Evolutionary conservation across 64 coral and sea anemone species (phyloP).

Genomic region (Montipora cactus): DNA sequence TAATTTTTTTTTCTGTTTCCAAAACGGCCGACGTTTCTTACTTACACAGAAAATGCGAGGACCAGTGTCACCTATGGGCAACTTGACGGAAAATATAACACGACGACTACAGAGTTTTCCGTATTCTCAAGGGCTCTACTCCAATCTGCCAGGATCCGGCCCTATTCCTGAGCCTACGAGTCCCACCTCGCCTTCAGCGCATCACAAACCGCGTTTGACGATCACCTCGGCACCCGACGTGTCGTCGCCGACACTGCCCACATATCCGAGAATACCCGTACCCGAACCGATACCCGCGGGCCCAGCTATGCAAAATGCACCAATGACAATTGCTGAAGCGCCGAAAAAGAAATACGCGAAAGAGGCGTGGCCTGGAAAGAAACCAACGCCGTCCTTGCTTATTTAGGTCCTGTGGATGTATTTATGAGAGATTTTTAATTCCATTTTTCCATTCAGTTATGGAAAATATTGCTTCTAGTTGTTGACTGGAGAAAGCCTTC

Average conservation of each 20-base stretch:
- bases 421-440: neutral
- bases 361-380: constrained; percentile 98
- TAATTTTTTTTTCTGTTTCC: too few relatives aligned
- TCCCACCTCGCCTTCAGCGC: constrained; percentile 82
- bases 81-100: constrained; percentile 93
- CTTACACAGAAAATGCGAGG: constrained; percentile 88
- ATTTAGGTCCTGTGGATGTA: constrained; percentile 59
- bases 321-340: constrained; percentile 65
- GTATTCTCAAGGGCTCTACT: constrained; percentile 92
- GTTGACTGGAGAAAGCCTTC: too few relatives aligned
- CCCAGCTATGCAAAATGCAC: constrained; percentile 41
- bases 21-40: neutral
- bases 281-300: constrained; percentile 57
- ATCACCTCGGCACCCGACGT: constrained; percentile 93
- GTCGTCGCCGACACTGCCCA: constrained; percentile 46
- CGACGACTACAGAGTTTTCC: constrained; percentile 93
- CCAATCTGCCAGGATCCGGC: constrained; percentile 74
- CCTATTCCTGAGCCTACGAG: constrained; percentile 64
- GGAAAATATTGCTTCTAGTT: too few relatives aligned
- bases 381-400: constrained; percentile 92
- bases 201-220: constrained; percentile 71
- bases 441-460: neutral
- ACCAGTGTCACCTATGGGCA: constrained; percentile 43
- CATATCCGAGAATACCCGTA: neutral
- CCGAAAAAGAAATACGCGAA: constrained; percentile 99